phyloP scores from a whole-genome alignment of 2,113 vertebrate genomes.

The Condylura cristata region DNA sequence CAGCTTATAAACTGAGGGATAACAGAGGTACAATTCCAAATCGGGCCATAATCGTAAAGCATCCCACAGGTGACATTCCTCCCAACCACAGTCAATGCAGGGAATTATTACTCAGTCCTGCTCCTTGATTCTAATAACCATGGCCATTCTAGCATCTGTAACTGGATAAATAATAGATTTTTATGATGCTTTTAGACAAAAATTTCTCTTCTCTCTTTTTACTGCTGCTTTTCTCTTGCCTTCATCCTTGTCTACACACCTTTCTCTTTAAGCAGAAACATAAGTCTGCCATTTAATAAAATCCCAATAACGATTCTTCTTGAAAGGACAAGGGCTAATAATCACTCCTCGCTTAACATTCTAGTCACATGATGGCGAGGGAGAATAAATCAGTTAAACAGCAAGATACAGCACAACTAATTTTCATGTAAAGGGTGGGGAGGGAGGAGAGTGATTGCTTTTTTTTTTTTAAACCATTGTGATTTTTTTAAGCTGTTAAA shows the following conservation, averaged over 20 bases:
- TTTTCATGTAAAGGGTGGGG: slow-evolving; percentile 89
- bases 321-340: slow-evolving; percentile 90
- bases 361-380: slow-evolving; percentile 85
- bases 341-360: slow-evolving; percentile 90
- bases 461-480: slow-evolving; percentile 88
- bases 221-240: background rate
- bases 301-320: slow-evolving; percentile 86
- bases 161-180: slow-evolving; percentile 48
- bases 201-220: slow-evolving; percentile 26
- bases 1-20: background rate
- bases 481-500: slow-evolving; percentile 88
- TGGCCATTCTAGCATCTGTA: background rate
- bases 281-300: slow-evolving; percentile 88
- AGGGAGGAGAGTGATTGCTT: slow-evolving; percentile 86
- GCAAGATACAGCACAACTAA: slow-evolving; percentile 89
- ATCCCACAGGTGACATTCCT: background rate
- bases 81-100: background rate
- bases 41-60: background rate
- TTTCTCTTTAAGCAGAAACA: slow-evolving; percentile 84
- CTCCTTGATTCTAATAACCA: background rate
- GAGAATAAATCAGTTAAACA: slow-evolving; percentile 89
- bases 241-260: background rate
- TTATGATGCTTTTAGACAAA: slow-evolving; percentile 43
- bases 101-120: background rate
- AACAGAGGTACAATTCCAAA: background rate